Evolutionary conservation across 1,140 invertebrate genomes (phyloP), one percentile per base, ranked within the genome.

Genomic region (Homarus americanus): DNA sequence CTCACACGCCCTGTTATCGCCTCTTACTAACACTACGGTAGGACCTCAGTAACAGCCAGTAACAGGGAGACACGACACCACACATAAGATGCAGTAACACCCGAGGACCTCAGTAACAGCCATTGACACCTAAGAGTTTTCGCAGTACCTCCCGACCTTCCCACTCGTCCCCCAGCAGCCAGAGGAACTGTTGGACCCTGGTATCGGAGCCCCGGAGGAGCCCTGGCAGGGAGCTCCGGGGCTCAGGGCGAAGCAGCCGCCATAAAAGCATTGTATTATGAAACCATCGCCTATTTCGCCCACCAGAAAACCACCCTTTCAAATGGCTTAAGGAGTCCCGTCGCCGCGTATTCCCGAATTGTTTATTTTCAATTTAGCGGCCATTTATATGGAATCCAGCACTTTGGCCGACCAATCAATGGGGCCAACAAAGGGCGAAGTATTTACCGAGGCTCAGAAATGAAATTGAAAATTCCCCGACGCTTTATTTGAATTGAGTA

Each of bases 391-490:
- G 85, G 85, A 87, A 91, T 91, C 84, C 85, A 76, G 85, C 84
- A 83, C 91, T 91, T 87, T 87, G 66, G 84, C 28, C 79, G 84
- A 82, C 84, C 84, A 91, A 91, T 91, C 91, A 87, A 91, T 91
- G 85, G 76, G 58, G 44, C 66, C 91, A 76, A 91, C 84, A 83
- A 87, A 91, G 85, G 80, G 69, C 38, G 79, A 76, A 91, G 84
- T 91, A 91, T 91, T 91, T 91, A 91, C 91, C 91, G 72, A 91
- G 91, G 91, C 91, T 91, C 91, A 91, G 85, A 91, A 91, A 91
- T 91, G 91, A 91, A 87, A 91, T 91, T 91, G 91, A 90, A 91
- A 91, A 91, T 91, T 91, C 91, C 91, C 73, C 44, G 84, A 28
- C 79, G 79, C 91, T 91, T 87, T 91, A 91, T 91, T 91, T 91